phyloP scores from a whole-genome alignment of 2,797 vertebrate species.

The Anguilla marmorata region DNA sequence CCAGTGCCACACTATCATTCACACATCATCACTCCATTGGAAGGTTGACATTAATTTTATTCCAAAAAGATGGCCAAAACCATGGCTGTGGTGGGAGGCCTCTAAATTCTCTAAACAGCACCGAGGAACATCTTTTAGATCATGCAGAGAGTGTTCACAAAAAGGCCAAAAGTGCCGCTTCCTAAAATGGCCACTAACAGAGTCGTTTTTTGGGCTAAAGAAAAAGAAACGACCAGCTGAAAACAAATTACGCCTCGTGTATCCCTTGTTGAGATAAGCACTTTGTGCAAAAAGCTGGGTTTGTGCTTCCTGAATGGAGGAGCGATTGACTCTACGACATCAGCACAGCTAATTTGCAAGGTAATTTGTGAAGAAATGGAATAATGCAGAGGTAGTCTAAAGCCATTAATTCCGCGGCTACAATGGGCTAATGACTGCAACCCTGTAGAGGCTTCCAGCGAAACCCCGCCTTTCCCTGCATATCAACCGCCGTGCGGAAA shows the following conservation, averaged over 20 bases:
- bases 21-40: not conserved
- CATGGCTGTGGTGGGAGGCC: not conserved
- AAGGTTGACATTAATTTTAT: no score
- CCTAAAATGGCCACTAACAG: not conserved
- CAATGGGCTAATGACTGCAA: slow-evolving; percentile 68
- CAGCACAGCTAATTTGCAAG: slow-evolving; percentile 57
- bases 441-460: slow-evolving; percentile 46
- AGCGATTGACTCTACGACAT: slow-evolving; percentile 30
- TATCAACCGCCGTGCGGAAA: slow-evolving; percentile 27
- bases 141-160: not conserved
- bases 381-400: slow-evolving; percentile 49
- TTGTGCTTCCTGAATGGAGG: slow-evolving; percentile 19
- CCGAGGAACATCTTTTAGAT: not conserved
- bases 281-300: not conserved
- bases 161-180: no score
- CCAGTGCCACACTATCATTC: no score
- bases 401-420: slow-evolving; percentile 60
- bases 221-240: not conserved
- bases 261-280: not conserved
- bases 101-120: no score
- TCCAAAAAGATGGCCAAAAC: not conserved
- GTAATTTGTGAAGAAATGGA: slow-evolving; percentile 57
- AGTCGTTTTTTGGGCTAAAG: not conserved
- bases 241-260: not conserved
- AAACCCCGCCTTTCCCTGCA: not conserved